Conservation (phyloP, 2,888 invertebrate genomes). For the Nomada lathburiana region DNA sequence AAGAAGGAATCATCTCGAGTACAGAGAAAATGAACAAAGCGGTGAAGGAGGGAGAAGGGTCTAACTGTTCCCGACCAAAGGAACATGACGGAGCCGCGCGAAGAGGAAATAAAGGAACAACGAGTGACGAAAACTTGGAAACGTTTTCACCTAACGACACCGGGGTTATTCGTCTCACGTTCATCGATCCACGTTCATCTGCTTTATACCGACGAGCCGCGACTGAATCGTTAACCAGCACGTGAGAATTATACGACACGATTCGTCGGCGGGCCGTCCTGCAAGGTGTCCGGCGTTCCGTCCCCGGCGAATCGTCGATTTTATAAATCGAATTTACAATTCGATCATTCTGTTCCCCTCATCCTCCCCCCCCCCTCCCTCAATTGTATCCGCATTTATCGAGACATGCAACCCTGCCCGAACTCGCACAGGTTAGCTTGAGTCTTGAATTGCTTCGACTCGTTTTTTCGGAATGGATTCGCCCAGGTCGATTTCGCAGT, state of each 20-base stretch:
- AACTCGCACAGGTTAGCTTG: conserved; percentile 43
- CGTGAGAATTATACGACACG: conserved; percentile 58
- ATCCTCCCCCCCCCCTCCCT: not conserved
- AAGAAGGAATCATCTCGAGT: not conserved
- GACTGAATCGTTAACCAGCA: conserved; percentile 55
- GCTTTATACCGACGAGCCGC: conserved; percentile 42
- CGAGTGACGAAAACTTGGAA: conserved; percentile 39
- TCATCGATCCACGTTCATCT: conserved; percentile 54
- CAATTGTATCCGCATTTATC: not conserved
- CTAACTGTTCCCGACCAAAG: not conserved
- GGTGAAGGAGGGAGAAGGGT: not conserved
- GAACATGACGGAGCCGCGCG: not conserved
- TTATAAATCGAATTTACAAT: conserved; percentile 42
- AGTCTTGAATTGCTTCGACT: conserved; percentile 33
- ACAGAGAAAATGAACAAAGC: conserved; percentile 39
- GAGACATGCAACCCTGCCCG: conserved; percentile 22
- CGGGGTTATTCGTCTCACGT: conserved; percentile 58
- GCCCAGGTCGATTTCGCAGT: not conserved
- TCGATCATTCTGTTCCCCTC: not conserved
- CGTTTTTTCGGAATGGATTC: conserved; percentile 25
- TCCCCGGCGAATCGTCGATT: conserved; percentile 32
- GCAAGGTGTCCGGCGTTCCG: conserved; percentile 12
- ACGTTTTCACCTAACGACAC: conserved; percentile 53
- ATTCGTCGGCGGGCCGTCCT: conserved; percentile 33
- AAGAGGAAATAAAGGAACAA: not conserved